Evolutionary conservation across 1,140 invertebrate species (phyloP).

Genomic region (Archegozetes longisetosus): DNA sequence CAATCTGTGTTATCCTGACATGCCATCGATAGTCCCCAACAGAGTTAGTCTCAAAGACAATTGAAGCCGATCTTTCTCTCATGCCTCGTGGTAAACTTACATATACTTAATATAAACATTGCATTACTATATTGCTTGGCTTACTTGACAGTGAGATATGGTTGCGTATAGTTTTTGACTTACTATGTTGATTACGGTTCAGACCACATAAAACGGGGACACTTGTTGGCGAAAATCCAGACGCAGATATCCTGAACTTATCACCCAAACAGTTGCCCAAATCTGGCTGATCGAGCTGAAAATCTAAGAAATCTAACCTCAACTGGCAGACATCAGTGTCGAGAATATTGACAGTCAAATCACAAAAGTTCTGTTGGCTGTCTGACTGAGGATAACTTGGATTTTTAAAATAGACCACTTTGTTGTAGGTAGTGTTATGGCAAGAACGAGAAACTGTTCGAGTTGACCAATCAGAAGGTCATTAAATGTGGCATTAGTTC

Average conservation of each 20-base stretch:
- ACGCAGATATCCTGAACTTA: constrained; percentile 42
- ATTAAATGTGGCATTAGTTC: neutral
- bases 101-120: constrained; percentile 14
- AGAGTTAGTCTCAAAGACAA: constrained; percentile 16
- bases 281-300: constrained; percentile 44
- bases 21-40: constrained; percentile 18
- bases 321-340: constrained; percentile 42
- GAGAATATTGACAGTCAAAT: constrained; percentile 41
- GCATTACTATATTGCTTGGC: neutral
- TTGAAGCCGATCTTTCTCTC: constrained; percentile 11
- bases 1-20: constrained; percentile 17
- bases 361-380: constrained; percentile 33
- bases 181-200: constrained; percentile 63
- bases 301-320: constrained; percentile 36
- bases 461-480: neutral
- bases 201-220: constrained; percentile 56
- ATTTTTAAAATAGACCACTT: constrained; percentile 21
- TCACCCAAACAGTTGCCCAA: constrained; percentile 48
- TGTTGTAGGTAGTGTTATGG: constrained; percentile 17
- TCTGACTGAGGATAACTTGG: constrained; percentile 20
- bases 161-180: constrained; percentile 25
- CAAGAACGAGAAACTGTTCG: constrained; percentile 16
- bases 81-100: constrained; percentile 8
- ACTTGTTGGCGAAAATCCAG: constrained; percentile 31
- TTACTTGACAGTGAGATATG: neutral